Percentiles rank a stretch among this genome's conserved stretches.
These are phyloP conservation scores for Galerucella pusilla DNA, from an alignment of 2,888 invertebrate genomes.

Conservation along the genomic window DNA sequence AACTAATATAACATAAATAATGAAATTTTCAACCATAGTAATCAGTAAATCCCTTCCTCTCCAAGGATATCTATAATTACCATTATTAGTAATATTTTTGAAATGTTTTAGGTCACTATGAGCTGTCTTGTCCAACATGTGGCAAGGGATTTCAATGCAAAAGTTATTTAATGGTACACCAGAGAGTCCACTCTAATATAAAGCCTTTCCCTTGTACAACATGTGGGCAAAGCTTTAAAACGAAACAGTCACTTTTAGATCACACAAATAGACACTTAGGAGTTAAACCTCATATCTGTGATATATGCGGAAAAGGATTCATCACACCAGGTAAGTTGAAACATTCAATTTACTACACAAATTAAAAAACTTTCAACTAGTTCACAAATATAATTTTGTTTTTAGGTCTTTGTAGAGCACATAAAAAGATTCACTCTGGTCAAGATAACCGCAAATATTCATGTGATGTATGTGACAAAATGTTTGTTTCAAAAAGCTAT, in stretches of 20 bases:
- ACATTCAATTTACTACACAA: not conserved
- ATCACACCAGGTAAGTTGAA: conserved; percentile 67
- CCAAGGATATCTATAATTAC: no score
- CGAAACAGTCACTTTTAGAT: conserved; percentile 71
- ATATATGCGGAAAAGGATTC: conserved; percentile 70
- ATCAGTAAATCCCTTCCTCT: no score
- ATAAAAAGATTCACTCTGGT: conserved; percentile 71
- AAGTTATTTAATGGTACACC: conserved; percentile 71
- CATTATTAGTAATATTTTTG: conserved; percentile 1
- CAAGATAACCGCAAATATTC: conserved; percentile 71
- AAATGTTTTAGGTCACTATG: conserved; percentile 62
- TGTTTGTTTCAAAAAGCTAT: conserved; percentile 73
- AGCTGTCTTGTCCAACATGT: conserved; percentile 70
- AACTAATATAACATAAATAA: no score
- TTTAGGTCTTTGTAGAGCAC: conserved; percentile 69
- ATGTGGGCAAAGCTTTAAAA: conserved; percentile 71
- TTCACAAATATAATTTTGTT: conserved; percentile 34
- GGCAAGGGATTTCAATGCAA: conserved; percentile 73
- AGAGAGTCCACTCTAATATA: conserved; percentile 70
- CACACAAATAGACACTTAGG: conserved; percentile 72
- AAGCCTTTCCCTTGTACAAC: conserved; percentile 71
- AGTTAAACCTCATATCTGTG: conserved; percentile 71
- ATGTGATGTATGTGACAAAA: conserved; percentile 70
- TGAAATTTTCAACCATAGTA: no score
- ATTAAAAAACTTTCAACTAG: conserved; percentile 7